These are phyloP conservation scores for Hydropsyche betteni DNA, from an alignment of 2,888 invertebrate genomes.

Conservation along the genomic window DNA sequence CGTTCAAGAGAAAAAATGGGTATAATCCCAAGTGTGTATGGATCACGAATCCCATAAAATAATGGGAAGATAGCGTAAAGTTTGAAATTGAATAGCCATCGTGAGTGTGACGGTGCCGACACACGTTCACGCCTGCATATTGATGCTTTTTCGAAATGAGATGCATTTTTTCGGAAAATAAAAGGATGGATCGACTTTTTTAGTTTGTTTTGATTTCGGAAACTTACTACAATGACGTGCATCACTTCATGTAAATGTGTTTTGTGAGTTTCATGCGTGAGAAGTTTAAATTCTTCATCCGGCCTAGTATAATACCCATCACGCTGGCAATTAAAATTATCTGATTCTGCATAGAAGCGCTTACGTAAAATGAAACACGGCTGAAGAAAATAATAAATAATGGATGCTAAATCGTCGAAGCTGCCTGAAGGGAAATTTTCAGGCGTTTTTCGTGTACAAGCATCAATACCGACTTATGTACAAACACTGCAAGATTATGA, in stretches of 20 bases:
- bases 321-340: conserved; percentile 52
- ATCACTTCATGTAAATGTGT: too few relatives aligned
- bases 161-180: too few relatives aligned
- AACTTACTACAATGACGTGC: too few relatives aligned
- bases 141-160: too few relatives aligned
- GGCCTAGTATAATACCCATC: conserved; percentile 41
- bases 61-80: conserved; percentile 50
- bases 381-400: conserved; percentile 50
- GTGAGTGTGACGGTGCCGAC: conserved; percentile 6
- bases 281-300: conserved; percentile 50
- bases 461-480: too few relatives aligned
- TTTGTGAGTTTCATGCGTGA: conserved; percentile 44
- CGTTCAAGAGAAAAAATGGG: conserved; percentile 26
- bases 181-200: too few relatives aligned
- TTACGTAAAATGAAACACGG: conserved; percentile 50
- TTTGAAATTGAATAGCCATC: conserved; percentile 43
- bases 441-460: too few relatives aligned
- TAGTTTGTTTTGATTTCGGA: too few relatives aligned
- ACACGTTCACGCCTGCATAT: too few relatives aligned
- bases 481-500: too few relatives aligned
- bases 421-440: conserved; percentile 30
- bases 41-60: conserved; percentile 47
- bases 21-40: conserved; percentile 35
- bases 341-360: conserved; percentile 44
- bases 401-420: conserved; percentile 36